phyloP scores from a whole-genome alignment of 2,888 invertebrate genomes.

The Trissonchulus latispiculum region DNA sequence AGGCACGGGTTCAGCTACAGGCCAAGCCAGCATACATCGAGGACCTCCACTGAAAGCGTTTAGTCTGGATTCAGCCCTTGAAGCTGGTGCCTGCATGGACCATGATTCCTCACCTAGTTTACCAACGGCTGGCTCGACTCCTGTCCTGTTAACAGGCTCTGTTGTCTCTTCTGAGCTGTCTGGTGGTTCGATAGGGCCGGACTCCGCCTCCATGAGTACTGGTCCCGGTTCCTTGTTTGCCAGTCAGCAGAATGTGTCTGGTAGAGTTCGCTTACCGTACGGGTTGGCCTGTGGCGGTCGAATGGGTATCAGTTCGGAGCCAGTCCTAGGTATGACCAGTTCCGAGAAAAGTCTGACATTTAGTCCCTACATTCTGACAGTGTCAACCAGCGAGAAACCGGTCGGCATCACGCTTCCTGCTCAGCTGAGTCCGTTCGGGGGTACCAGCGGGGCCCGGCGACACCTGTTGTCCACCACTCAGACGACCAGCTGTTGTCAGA shows the following conservation, averaged over 20 bases:
- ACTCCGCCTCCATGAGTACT: no score
- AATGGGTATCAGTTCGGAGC: neutral
- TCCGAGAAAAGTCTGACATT: neutral
- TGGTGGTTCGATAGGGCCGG: no score
- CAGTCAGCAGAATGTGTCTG: no score
- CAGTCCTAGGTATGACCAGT: neutral
- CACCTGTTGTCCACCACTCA: neutral
- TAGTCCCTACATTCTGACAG: neutral
- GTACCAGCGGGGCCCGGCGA: neutral
- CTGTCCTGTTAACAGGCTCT: neutral
- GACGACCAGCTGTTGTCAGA: slow-evolving; percentile 5
- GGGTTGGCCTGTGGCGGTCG: neutral
- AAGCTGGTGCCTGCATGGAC: no score
- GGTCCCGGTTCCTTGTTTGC: no score
- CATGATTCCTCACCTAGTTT: no score
- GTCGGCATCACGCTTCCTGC: neutral
- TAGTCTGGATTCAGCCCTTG: neutral
- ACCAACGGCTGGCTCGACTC: neutral
- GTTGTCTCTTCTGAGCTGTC: neutral
- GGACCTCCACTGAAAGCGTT: neutral
- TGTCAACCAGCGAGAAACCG: neutral
- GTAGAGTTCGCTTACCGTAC: neutral
- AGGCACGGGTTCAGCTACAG: neutral
- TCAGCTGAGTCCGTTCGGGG: neutral
- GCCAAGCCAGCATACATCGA: neutral